Base-by-base conservation (phyloP, 92 coral and sea anemone genomes). In the Anthopleura xanthogrammica region DNA sequence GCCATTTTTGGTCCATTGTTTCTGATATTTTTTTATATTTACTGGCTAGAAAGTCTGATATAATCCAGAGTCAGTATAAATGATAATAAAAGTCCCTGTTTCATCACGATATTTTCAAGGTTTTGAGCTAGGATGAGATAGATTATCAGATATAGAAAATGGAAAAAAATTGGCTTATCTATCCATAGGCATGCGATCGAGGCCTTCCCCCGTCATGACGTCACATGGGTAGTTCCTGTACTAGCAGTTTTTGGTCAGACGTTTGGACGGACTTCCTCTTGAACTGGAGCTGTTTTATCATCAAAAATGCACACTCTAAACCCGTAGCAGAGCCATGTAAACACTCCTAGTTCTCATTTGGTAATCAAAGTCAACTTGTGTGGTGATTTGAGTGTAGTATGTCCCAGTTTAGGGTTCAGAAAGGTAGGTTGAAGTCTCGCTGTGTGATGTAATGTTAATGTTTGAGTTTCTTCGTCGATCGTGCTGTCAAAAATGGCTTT, bases 351-450 rank as follows among this genome's bases (percentile, higher is more conserved):
- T 52, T 82, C 60, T 77, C 79, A 83, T 72, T 75, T n/a, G 60
- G 83, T 64, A 68, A 75, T 40, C 54, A 57, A 75, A 70, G 78
- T 60, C 41, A 3, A 29, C 79, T 83, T 52, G 74, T 43, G 62
- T 20, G 80, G 87, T 71, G 62, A 36, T 78, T 79, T 56, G 77
- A 68, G 76, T 60, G 81, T 75, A 81, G 23, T 42, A 92, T 92
- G 98, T 94, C 98, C 88, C 95, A 91, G 85, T 95, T 95, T 71
- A 90, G 89, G 85, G 98, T 95, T 17, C 94, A 95, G 86, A 94
- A 92, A 91, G 98, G 98, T 95, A 54, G n/a, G 95, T 80, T 77
- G 36, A 20, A 12, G 72, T 19, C 7, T 24, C 41, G 71, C 23
- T n/a, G 50, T 66, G n/a, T 68, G 19, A 68, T 68, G 74, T 23